A percentile compares a stretch with the other conserved stretches of the same genome.
These are phyloP conservation scores for Belonocnema kinseyi DNA, from an alignment of 1,140 invertebrate genomes.

Conservation along the genomic window DNA sequence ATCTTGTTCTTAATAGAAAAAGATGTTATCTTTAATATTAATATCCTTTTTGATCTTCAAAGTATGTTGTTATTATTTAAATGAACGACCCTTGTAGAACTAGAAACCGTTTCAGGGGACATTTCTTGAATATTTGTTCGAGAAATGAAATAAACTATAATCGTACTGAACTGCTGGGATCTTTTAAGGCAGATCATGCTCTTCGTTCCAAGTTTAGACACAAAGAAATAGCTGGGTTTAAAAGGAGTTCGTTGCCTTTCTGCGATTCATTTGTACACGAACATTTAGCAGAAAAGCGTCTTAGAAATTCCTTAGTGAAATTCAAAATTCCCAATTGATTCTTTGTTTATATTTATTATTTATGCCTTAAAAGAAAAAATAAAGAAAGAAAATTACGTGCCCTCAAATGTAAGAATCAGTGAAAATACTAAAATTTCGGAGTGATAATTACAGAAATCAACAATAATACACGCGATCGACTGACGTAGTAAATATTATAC, in stretches of 20 bases:
- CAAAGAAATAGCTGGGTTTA: slow-evolving; percentile 63
- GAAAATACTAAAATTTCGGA: slow-evolving; percentile 33
- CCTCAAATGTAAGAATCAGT: not conserved
- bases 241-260: slow-evolving; percentile 65
- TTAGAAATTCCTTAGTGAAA: slow-evolving; percentile 32
- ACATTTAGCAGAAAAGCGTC: slow-evolving; percentile 33
- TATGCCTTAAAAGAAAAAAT: slow-evolving; percentile 13
- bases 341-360: slow-evolving; percentile 8
- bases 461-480: no score
- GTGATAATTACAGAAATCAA: not conserved
- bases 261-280: slow-evolving; percentile 57
- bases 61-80: not conserved
- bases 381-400: slow-evolving; percentile 1
- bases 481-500: no score
- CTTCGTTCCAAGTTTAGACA: slow-evolving; percentile 59
- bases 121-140: slow-evolving; percentile 1
- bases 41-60: not conserved
- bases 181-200: slow-evolving; percentile 40
- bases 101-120: not conserved
- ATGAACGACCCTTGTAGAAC: not conserved
- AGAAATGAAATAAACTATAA: slow-evolving; percentile 32
- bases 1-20: no score
- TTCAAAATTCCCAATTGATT: slow-evolving; percentile 3
- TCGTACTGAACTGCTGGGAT: slow-evolving; percentile 44
- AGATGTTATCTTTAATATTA: not conserved